Evolutionary conservation across 2,888 invertebrate species (phyloP).

Genomic region (Euproctis similis): DNA sequence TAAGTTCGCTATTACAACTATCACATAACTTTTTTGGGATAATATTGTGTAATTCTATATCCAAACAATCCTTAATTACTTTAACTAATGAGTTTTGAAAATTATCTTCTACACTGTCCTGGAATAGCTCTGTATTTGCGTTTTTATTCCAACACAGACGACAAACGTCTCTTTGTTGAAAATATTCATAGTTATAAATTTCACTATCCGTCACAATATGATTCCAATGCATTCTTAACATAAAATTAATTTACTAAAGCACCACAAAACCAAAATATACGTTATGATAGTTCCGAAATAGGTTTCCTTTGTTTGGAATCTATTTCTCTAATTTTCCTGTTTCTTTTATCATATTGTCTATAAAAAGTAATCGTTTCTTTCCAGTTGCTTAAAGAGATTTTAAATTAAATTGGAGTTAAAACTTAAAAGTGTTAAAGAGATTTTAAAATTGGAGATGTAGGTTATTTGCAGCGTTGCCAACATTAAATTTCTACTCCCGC

Average conservation of each 20-base stretch:
- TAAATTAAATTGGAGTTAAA: no score
- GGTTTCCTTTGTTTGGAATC: no score
- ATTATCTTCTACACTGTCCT: constrained; percentile 14
- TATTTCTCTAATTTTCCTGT: no score
- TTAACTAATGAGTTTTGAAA: constrained; percentile 25
- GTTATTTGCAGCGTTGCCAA: no score
- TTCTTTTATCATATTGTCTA: no score
- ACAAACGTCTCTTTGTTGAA: constrained; percentile 47
- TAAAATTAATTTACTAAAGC: background rate
- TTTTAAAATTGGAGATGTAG: no score
- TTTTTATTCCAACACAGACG: constrained; percentile 52
- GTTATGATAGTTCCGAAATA: no score
- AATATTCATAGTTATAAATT: constrained; percentile 46
- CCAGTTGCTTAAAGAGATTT: no score
- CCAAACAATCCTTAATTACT: constrained; percentile 45
- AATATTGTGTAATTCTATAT: constrained; percentile 33
- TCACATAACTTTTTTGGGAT: constrained; percentile 44
- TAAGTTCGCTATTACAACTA: constrained; percentile 38
- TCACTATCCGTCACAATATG: constrained; percentile 23
- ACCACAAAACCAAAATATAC: background rate
- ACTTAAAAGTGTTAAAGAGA: no score
- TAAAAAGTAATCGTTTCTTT: no score
- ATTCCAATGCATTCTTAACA: constrained; percentile 24
- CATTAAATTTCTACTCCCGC: no score
- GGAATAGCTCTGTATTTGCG: constrained; percentile 29